phyloP scores from a whole-genome alignment of 2,113 vertebrate species.

The Eubucco bourcierii region DNA sequence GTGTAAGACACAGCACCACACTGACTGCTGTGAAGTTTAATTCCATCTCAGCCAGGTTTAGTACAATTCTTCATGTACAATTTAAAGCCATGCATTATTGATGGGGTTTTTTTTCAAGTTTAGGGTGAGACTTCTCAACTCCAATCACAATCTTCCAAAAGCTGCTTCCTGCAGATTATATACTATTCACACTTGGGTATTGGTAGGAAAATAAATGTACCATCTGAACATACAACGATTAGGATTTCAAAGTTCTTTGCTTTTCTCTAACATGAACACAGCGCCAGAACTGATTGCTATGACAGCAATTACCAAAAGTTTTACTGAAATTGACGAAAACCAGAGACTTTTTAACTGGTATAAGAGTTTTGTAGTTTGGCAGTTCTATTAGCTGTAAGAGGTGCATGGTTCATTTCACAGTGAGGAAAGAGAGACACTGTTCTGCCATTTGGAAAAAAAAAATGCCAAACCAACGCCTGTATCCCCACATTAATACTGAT shows the following conservation, averaged over 20 bases:
- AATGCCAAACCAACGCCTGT: too few relatives aligned
- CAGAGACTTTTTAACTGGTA: not conserved
- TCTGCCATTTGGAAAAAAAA: not conserved
- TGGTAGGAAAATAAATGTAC: not conserved
- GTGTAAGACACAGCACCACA: not conserved
- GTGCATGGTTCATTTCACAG: not conserved
- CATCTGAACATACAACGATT: not conserved
- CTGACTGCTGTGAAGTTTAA: not conserved
- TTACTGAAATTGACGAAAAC: not conserved
- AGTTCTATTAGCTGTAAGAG: rapidly evolving
- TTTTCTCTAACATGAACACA: not conserved
- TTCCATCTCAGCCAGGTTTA: not conserved
- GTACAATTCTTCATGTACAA: not conserved
- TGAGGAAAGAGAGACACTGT: not conserved
- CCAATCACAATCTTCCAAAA: not conserved
- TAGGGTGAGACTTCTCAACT: not conserved
- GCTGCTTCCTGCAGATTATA: not conserved
- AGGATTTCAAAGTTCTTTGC: not conserved
- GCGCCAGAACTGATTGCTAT: rapidly evolving
- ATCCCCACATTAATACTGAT: not conserved
- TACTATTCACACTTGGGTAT: not conserved
- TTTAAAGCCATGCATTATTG: not conserved
- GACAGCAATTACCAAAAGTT: not conserved
- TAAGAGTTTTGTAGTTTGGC: not conserved
- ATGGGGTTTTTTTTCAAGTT: not conserved